Evolutionary conservation across 2,888 invertebrate genomes (phyloP), one percentile per base, ranked within the genome.

Genomic region (Netelia fuscicornis): DNA sequence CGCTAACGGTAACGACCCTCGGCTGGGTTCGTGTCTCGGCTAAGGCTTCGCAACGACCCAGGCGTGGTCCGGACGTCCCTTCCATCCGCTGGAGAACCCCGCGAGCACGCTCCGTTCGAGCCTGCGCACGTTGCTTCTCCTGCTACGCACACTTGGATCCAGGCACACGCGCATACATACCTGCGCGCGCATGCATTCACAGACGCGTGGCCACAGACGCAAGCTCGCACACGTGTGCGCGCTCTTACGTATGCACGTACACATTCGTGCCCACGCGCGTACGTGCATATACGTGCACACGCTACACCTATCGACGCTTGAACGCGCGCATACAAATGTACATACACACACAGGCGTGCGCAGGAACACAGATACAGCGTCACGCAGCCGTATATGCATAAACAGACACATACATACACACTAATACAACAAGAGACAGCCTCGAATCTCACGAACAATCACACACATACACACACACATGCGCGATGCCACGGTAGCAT

Each of bases 1-100:
- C 92, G 89, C 94, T 94, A 93, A 93, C 93, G 94, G 94, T 94
- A 94, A 94, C 93, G 93, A 92, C 91, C 91, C 76, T 86, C 84
- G 86, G 88, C 84, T 75, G 89, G 93, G 93, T 93, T 93, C 90
- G 93, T 90, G 93, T 93, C 93, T 91, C 90, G 89, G 93, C 93
- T 93, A 94, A 90, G 92, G 86, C 87, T 88, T 75, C 44, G 86
- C 86, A 90, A 90, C 88, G 87, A 90, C 88, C 90, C 90, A 90
- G 91, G 90, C 90, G 92, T 91, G 90, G 89, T 87, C 74, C 79
- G 54, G 13, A 44, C 58, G 37, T 71, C 85, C 83, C 71, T 83
- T 64, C 65, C 85, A 68, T 71, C 71, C 52, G 62, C 23, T 56
- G 74, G 54, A 81, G 52, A 70, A 42, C 75, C 81, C 54, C 70